Conservation (phyloP, 2,113 vertebrate species). For the Columbina picui region DNA sequence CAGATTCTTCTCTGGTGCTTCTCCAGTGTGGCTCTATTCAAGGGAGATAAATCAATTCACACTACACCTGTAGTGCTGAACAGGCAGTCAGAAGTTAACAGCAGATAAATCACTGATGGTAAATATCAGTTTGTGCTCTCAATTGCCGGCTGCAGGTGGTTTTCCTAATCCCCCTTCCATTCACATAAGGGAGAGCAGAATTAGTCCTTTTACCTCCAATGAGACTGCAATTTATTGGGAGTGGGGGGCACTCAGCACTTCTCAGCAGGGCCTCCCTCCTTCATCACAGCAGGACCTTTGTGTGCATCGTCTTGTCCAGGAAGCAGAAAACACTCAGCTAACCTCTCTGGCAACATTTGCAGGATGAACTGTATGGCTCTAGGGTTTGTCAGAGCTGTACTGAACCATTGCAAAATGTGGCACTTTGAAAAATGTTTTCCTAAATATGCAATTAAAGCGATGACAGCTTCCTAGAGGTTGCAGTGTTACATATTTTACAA, state of each 20-base stretch:
- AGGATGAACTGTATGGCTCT: not conserved
- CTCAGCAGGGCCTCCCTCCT: not conserved
- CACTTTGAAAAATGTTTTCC: slow-evolving; percentile 15
- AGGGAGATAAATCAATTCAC: not conserved
- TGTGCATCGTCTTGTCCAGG: not conserved
- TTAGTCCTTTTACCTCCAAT: not conserved
- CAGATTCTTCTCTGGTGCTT: not conserved
- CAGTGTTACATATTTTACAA: not conserved
- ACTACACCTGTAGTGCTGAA: not conserved
- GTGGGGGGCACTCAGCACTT: not conserved
- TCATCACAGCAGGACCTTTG: not conserved
- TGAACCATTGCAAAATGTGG: not conserved
- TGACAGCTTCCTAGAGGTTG: slow-evolving; percentile 36
- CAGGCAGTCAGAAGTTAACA: not conserved
- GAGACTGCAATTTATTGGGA: not conserved
- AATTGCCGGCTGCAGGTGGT: not conserved
- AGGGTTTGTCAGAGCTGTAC: not conserved
- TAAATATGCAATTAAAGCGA: not conserved
- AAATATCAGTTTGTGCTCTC: not conserved
- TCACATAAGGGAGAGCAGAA: not conserved
- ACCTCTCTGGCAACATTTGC: not conserved
- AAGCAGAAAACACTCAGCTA: not conserved
- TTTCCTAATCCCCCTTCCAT: not conserved
- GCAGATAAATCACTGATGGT: not conserved
- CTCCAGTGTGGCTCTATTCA: not conserved